Evolutionary conservation across 2,797 vertebrate species (phyloP).

Genomic region (Myotis myotis): DNA sequence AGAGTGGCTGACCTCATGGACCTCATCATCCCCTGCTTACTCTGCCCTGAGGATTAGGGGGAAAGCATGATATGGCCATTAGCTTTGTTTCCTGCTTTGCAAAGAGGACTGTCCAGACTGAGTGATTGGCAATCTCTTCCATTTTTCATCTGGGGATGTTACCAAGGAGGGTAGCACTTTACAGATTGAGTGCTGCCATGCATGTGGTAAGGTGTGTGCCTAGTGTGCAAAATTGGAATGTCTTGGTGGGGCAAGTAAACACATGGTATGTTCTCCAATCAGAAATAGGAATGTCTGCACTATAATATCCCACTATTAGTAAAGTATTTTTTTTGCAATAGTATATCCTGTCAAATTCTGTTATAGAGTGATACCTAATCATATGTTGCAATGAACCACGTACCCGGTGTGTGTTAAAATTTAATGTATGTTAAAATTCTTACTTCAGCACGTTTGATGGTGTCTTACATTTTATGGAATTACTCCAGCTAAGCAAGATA

Average conservation of each 20-base stretch:
- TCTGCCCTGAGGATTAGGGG: neutral
- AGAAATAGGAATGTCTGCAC: slow-evolving; percentile 3
- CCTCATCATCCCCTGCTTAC: neutral
- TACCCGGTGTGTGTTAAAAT: neutral
- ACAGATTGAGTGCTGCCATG: neutral
- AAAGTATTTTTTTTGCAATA: neutral
- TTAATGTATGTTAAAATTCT: neutral
- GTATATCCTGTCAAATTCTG: neutral
- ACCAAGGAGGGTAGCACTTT: neutral
- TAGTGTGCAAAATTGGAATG: neutral
- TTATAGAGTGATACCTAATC: neutral
- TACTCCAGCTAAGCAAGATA: neutral
- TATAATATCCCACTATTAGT: neutral
- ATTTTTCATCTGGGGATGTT: neutral
- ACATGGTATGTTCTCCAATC: neutral
- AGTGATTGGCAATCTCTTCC: neutral
- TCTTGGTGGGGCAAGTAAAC: neutral
- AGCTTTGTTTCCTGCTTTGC: neutral
- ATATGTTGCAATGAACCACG: neutral
- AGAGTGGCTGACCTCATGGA: neutral
- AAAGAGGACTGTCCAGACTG: neutral
- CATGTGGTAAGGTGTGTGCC: neutral
- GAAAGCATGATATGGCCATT: neutral
- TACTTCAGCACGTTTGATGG: neutral
- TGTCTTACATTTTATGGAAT: neutral